Conservation (phyloP, 2,888 invertebrate genomes). For the Meloe dianella region DNA sequence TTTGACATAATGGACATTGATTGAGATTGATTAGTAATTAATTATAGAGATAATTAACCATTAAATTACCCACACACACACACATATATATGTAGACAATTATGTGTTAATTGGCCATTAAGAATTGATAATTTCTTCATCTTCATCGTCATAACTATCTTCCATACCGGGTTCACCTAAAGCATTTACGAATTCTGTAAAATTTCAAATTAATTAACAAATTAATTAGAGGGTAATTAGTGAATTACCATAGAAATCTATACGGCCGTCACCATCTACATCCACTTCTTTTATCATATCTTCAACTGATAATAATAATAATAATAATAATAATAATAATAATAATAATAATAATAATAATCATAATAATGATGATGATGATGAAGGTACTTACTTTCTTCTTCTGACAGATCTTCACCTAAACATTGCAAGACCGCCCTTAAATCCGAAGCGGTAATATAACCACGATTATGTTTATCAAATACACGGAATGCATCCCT, state of each 20-base stretch:
- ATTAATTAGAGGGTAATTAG: neutral
- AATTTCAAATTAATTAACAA: neutral
- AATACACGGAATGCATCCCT: slow-evolving; percentile 88
- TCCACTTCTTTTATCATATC: slow-evolving; percentile 97
- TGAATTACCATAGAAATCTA: slow-evolving; percentile 87
- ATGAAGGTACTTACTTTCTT: slow-evolving; percentile 84
- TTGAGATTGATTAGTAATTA: neutral
- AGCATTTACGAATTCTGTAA: slow-evolving; percentile 80
- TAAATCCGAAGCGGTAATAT: slow-evolving; percentile 87
- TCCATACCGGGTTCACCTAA: slow-evolving; percentile 78
- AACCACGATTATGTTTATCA: slow-evolving; percentile 91
- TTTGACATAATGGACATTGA: neutral
- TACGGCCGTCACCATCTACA: slow-evolving; percentile 91
- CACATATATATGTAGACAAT: neutral
- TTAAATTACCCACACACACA: neutral
- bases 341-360: too few species aligned
- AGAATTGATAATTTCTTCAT: slow-evolving; percentile 61
- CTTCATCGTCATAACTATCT: slow-evolving; percentile 77
- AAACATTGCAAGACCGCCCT: slow-evolving; percentile 86
- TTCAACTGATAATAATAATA: slow-evolving; percentile 72
- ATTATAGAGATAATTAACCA: neutral
- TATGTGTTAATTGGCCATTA: slow-evolving; percentile 26
- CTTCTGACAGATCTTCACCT: slow-evolving; percentile 87
- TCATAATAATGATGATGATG: too few species aligned
- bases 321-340: neutral